Conservation (phyloP, 1,140 invertebrate genomes). For the Drosophila carrolli region DNA sequence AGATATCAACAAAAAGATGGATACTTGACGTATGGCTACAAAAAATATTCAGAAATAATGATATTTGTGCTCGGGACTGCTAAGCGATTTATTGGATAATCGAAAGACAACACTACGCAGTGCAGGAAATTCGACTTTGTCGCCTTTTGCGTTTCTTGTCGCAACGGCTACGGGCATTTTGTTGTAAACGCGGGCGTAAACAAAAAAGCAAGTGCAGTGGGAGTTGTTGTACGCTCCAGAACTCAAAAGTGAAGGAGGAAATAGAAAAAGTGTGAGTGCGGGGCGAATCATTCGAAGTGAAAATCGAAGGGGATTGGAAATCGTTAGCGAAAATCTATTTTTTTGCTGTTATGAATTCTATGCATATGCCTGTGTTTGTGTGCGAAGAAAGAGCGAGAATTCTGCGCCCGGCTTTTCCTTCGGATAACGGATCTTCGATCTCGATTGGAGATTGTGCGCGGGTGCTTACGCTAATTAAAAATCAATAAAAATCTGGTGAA, state of each 20-base stretch:
- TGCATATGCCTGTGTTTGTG: conserved; percentile 10
- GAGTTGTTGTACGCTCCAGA: conserved; percentile 19
- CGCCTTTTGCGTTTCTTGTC: conserved; percentile 38
- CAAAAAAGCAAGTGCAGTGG: conserved; percentile 47
- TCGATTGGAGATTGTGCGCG: conserved; percentile 23
- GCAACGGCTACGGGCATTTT: conserved; percentile 29
- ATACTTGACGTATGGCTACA: conserved; percentile 7
- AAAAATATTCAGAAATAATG: conserved; percentile 4
- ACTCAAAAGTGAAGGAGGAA: conserved; percentile 33
- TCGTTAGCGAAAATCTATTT: conserved; percentile 28
- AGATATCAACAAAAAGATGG: conserved; percentile 21
- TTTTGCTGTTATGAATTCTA: conserved; percentile 34
- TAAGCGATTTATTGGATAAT: conserved; percentile 1
- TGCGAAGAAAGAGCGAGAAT: conserved; percentile 14
- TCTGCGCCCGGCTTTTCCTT: conserved; percentile 29
- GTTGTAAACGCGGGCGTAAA: conserved; percentile 62
- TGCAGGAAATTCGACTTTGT: conserved; percentile 39
- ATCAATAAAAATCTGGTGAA: conserved; percentile 21
- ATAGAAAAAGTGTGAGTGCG: conserved; percentile 35
- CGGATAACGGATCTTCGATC: conserved; percentile 42
- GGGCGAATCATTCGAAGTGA: conserved; percentile 17
- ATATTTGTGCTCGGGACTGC: conserved; percentile 10
- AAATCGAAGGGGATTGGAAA: conserved; percentile 49
- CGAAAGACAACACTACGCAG: background rate
- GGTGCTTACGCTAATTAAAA: conserved; percentile 26